A percentile compares a stretch with the other conserved stretches of the same genome.
Evolutionary conservation across 1,140 invertebrate genomes (phyloP).

Genomic region (Lepidurus apus): DNA sequence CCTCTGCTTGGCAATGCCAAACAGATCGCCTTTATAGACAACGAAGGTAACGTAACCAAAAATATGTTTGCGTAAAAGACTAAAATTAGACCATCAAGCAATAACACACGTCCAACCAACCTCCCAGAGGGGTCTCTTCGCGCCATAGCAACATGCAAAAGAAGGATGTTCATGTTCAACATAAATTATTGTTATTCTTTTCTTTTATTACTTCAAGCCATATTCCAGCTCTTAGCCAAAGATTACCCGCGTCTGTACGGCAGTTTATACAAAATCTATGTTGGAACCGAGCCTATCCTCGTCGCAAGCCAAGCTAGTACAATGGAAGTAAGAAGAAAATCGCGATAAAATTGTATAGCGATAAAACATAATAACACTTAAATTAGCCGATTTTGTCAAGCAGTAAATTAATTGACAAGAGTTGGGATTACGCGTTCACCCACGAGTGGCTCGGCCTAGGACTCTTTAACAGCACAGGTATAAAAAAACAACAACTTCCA

Average conservation of each 20-base stretch:
- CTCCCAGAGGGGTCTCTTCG: neutral
- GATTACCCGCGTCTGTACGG: neutral
- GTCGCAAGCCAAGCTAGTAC: neutral
- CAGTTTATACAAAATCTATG: neutral
- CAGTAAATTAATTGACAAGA: constrained; percentile 50
- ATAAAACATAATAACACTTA: neutral
- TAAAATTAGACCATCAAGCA: neutral
- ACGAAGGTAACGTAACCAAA: constrained; percentile 4
- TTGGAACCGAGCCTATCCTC: neutral
- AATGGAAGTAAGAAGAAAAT: neutral
- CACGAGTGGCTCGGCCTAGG: constrained; percentile 51
- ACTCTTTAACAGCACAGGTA: constrained; percentile 44
- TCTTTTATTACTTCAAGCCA: neutral
- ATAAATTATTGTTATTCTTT: neutral
- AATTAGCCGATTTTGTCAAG: constrained; percentile 48
- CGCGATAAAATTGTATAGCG: no score
- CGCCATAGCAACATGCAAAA: neutral
- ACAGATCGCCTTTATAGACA: neutral
- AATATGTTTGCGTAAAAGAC: neutral
- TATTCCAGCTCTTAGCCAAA: neutral
- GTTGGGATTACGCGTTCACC: constrained; percentile 49
- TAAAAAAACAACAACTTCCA: constrained; percentile 56
- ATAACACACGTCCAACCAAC: neutral
- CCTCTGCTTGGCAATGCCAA: neutral
- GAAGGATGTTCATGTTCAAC: no score